Percentiles rank a stretch among this genome's conserved stretches.
Evolutionary conservation across 2,888 invertebrate species (phyloP).

Genomic region (Parasteatoda lunata): DNA sequence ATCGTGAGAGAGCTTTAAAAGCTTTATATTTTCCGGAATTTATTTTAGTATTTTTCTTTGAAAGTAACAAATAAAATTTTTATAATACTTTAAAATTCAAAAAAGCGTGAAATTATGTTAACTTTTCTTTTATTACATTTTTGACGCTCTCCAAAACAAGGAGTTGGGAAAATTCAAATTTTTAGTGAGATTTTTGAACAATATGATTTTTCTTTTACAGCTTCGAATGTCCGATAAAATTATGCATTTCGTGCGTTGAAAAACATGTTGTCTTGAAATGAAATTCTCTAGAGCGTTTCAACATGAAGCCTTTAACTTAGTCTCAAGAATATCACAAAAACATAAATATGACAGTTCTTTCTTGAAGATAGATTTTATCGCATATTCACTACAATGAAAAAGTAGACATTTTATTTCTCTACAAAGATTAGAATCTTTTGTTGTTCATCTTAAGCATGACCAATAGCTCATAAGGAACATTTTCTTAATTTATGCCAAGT

Average conservation of each 20-base stretch:
- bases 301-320: neutral
- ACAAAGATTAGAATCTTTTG: slow-evolving; percentile 18
- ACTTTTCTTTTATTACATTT: slow-evolving; percentile 17
- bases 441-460: slow-evolving; percentile 20
- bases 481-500: neutral
- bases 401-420: slow-evolving; percentile 7
- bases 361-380: slow-evolving; percentile 1
- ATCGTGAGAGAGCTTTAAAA: neutral
- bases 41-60: neutral
- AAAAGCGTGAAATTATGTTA: slow-evolving; percentile 11
- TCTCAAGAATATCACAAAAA: slow-evolving; percentile 6
- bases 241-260: neutral
- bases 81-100: slow-evolving; percentile 4
- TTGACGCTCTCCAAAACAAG: slow-evolving; percentile 15
- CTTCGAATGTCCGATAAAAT: slow-evolving; percentile 7
- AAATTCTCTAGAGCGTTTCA: neutral
- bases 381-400: slow-evolving; percentile 26
- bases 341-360: slow-evolving; percentile 17
- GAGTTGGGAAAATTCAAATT: slow-evolving; percentile 10
- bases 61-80: slow-evolving; percentile 5
- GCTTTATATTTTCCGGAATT: neutral
- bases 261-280: neutral
- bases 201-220: slow-evolving; percentile 21
- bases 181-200: slow-evolving; percentile 22
- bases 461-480: slow-evolving; percentile 2